These are phyloP conservation scores for Spinibarbus caldwelli DNA, from an alignment of 2,797 vertebrate species.

Conservation along the genomic window DNA sequence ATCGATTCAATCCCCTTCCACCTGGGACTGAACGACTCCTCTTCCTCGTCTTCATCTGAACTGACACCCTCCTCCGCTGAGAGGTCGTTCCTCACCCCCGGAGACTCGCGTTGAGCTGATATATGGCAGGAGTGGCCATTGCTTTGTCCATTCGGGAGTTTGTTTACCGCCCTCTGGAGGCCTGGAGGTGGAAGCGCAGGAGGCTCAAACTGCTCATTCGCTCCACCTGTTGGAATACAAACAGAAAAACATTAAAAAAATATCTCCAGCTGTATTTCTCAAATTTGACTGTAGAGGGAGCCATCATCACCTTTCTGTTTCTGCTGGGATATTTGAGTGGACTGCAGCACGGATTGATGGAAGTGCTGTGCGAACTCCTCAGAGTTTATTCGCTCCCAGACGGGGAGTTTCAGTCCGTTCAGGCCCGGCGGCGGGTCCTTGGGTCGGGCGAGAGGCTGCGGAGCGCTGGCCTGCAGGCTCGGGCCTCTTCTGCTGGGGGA, in stretches of 20 bases:
- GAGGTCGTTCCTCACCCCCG: conserved; percentile 68
- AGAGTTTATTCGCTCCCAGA: conserved; percentile 92
- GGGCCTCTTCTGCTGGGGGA: conserved; percentile 81
- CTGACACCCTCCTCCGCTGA: conserved; percentile 81
- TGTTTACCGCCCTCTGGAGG: conserved; percentile 82
- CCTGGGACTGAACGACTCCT: conserved; percentile 75
- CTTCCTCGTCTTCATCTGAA: conserved; percentile 71
- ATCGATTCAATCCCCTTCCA: conserved; percentile 97
- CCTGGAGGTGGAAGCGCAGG: conserved; percentile 94
- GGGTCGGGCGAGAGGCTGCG: conserved; percentile 77
- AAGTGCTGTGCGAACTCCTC: conserved; percentile 98
- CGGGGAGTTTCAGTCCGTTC: conserved; percentile 88
- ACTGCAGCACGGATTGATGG: conserved; percentile 96
- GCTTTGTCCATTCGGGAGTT: conserved; percentile 73
- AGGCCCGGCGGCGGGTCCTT: conserved; percentile 36
- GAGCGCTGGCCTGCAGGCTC: conserved; percentile 87
- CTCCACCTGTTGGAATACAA: neutral
- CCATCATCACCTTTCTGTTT: conserved; percentile 89
- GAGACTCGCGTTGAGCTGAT: conserved; percentile 60
- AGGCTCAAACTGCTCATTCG: conserved; percentile 22
- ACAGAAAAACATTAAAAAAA: neutral
- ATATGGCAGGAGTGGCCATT: conserved; percentile 74
- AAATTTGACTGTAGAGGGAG: conserved; percentile 67
- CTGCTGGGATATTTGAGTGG: conserved; percentile 95
- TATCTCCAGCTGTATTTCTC: conserved; percentile 61